Evolutionary conservation across 2,888 invertebrate genomes (phyloP).

Genomic region (Chrysolina americana): DNA sequence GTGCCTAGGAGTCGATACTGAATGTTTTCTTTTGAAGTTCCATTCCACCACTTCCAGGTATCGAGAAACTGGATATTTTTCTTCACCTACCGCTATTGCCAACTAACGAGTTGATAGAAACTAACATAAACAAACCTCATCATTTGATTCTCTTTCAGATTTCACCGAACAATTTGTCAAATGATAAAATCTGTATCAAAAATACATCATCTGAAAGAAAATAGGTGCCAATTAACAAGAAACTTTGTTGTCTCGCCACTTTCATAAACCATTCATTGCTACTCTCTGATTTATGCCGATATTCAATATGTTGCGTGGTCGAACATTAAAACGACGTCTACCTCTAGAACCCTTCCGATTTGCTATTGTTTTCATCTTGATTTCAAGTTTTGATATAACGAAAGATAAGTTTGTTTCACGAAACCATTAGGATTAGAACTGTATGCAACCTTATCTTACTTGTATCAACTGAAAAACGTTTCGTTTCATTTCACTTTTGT

Average conservation of each 20-base stretch:
- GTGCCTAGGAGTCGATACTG: too few relatives aligned
- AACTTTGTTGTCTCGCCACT: background rate
- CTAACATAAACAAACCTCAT: slow-evolving; percentile 35
- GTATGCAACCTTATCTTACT: slow-evolving; percentile 34
- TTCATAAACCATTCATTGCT: slow-evolving; percentile 2
- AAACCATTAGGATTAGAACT: slow-evolving; percentile 38
- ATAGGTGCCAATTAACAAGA: slow-evolving; percentile 18
- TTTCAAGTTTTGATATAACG: slow-evolving; percentile 33
- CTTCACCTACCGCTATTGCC: slow-evolving; percentile 18
- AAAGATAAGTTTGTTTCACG: slow-evolving; percentile 34
- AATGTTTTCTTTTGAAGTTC: background rate
- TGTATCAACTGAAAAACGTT: slow-evolving; percentile 33
- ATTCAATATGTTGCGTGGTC: slow-evolving; percentile 16
- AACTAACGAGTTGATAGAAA: slow-evolving; percentile 39
- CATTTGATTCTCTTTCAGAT: slow-evolving; percentile 39
- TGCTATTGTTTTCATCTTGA: slow-evolving; percentile 16
- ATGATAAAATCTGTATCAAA: slow-evolving; percentile 38
- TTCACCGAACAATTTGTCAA: slow-evolving; percentile 43
- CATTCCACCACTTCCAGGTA: slow-evolving; percentile 12
- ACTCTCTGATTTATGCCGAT: background rate
- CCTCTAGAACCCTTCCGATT: slow-evolving; percentile 12
- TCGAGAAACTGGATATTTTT: slow-evolving; percentile 32
- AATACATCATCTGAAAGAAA: slow-evolving; percentile 7
- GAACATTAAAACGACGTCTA: background rate
- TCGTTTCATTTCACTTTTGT: slow-evolving; percentile 30